Evolutionary conservation across 2,888 invertebrate genomes (phyloP).

Genomic region (Lepeophtheirus nordmannii): DNA sequence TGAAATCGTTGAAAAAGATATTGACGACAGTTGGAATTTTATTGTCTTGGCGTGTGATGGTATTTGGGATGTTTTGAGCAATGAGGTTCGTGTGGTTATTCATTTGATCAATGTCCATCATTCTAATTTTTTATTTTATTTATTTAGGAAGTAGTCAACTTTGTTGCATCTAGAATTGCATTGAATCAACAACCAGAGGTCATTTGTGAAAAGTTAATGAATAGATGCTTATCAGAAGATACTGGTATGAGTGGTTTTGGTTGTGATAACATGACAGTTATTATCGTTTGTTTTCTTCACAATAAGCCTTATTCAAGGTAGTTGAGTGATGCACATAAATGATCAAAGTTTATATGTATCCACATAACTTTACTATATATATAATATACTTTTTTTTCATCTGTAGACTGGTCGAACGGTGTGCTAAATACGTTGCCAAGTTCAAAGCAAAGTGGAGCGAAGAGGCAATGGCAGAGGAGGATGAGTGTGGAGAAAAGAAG

Average conservation of each 20-base stretch:
- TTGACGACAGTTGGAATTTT: conserved; percentile 87
- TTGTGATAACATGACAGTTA: conserved; percentile 97
- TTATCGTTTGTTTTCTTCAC: conserved; percentile 61
- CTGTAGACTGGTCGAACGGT: not conserved
- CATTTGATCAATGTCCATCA: conserved; percentile 20
- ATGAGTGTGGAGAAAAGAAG: not conserved
- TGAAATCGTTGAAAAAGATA: conserved; percentile 63
- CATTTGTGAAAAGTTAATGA: conserved; percentile 91
- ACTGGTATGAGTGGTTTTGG: conserved; percentile 91
- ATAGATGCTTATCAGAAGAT: conserved; percentile 86
- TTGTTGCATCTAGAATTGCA: conserved; percentile 66
- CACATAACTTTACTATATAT: too few species aligned
- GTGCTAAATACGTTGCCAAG: not conserved
- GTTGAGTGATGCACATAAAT: not conserved
- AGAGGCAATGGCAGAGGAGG: not conserved
- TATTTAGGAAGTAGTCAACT: conserved; percentile 65
- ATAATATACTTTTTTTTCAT: not conserved
- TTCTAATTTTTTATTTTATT: not conserved
- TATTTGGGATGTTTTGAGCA: conserved; percentile 95
- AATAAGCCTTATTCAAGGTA: conserved; percentile 20
- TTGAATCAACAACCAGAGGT: conserved; percentile 72
- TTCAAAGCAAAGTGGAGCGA: not conserved
- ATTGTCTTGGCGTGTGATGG: conserved; percentile 93
- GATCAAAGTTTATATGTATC: too few species aligned
- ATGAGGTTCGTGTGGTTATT: conserved; percentile 37